Conservation (phyloP, 2,888 invertebrate species). For the Chloroclystis v-ata region DNA sequence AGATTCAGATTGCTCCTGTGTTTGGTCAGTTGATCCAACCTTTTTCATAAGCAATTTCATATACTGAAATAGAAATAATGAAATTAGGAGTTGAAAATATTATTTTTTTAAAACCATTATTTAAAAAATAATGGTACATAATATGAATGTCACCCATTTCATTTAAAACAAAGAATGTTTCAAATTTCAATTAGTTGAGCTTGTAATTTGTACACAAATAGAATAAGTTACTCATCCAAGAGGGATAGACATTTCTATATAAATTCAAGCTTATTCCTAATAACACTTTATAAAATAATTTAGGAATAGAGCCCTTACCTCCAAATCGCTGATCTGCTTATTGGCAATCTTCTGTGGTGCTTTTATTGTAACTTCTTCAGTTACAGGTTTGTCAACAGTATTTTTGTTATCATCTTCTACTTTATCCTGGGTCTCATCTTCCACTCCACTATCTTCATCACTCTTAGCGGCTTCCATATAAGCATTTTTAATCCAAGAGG, state of each 20-base stretch:
- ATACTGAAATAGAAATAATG: constrained; percentile 68
- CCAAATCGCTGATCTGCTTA: constrained; percentile 86
- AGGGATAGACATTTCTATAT: too few species aligned
- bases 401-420: constrained; percentile 20
- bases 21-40: constrained; percentile 42
- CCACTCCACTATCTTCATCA: constrained; percentile 53
- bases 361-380: constrained; percentile 26
- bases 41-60: constrained; percentile 83
- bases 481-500: constrained; percentile 62
- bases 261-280: too few species aligned
- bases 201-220: too few species aligned
- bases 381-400: constrained; percentile 7
- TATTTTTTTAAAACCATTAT: not conserved
- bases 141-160: too few species aligned
- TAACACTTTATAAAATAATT: not conserved
- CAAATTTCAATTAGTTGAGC: too few species aligned
- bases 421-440: constrained; percentile 40
- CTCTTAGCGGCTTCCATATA: constrained; percentile 51
- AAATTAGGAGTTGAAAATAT: not conserved
- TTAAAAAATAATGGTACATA: too few species aligned
- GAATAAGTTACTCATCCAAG: too few species aligned
- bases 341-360: constrained; percentile 81
- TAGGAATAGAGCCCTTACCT: too few species aligned
- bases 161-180: too few species aligned
- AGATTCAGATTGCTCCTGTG: constrained; percentile 34